Conservation (phyloP, 2,888 invertebrate genomes). For the Cerceris rybyensis region DNA sequence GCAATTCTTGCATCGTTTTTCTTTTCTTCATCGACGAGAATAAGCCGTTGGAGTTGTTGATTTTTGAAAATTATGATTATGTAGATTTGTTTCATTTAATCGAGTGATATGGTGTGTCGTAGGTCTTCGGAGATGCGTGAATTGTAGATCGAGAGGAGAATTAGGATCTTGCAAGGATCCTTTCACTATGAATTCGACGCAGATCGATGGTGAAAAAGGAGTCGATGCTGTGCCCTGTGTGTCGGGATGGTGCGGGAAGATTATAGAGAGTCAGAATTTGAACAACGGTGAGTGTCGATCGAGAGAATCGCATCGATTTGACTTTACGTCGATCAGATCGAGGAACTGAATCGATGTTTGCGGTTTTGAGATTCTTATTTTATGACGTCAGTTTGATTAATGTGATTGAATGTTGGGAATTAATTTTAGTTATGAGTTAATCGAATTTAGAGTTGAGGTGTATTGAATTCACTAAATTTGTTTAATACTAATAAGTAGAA, state of each 20-base stretch:
- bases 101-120: background rate
- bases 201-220: constrained; percentile 87
- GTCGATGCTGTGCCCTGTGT: constrained; percentile 91
- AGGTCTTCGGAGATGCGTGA: constrained; percentile 89
- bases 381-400: no score
- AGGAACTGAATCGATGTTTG: background rate
- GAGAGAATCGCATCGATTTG: background rate
- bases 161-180: constrained; percentile 94
- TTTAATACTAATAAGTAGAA: no score
- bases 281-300: constrained; percentile 86
- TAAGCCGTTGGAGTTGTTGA: background rate
- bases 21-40: background rate
- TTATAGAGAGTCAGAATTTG: constrained; percentile 91
- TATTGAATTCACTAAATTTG: no score
- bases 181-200: constrained; percentile 90
- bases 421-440: no score
- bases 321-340: background rate
- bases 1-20: background rate
- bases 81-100: background rate
- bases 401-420: no score
- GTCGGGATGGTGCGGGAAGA: constrained; percentile 96
- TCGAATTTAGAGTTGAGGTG: no score
- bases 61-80: background rate
- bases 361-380: background rate
- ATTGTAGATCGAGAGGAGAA: constrained; percentile 93